A percentile compares a stretch with the other conserved stretches of the same genome.
Evolutionary conservation across 1,140 invertebrate species (phyloP).

Genomic region (Philaenus spumarius): DNA sequence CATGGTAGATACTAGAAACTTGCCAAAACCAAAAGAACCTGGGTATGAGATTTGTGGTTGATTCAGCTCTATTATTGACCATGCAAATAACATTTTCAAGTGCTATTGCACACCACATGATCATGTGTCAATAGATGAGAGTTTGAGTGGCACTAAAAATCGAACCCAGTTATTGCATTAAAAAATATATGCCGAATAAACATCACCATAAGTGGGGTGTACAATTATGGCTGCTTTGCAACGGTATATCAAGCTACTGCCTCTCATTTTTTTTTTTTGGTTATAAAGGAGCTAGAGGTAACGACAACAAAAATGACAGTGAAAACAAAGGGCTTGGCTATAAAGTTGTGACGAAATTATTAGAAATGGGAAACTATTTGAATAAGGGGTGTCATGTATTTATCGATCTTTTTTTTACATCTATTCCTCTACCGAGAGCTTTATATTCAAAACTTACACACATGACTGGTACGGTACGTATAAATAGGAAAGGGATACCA

Average conservation of each 20-base stretch:
- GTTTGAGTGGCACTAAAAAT: not conserved
- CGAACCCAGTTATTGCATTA: not conserved
- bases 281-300: not conserved
- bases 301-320: no score
- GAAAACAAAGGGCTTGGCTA: not conserved
- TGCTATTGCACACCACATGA: not conserved
- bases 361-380: not conserved
- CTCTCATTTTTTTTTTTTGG: not conserved
- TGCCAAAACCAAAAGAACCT: not conserved
- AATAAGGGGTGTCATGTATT: not conserved
- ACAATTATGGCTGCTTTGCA: no score
- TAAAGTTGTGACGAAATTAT: not conserved
- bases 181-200: not conserved
- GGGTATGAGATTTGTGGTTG: not conserved
- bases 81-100: not conserved
- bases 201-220: no score
- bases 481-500: not conserved
- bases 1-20: not conserved
- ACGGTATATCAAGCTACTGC: not conserved
- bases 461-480: not conserved
- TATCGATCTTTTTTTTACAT: not conserved
- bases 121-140: not conserved
- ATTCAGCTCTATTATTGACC: not conserved
- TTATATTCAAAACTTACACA: not conserved
- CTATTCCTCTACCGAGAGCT: not conserved